phyloP scores from a whole-genome alignment of 2,888 invertebrate genomes.

The Eupithecia exiguata region DNA sequence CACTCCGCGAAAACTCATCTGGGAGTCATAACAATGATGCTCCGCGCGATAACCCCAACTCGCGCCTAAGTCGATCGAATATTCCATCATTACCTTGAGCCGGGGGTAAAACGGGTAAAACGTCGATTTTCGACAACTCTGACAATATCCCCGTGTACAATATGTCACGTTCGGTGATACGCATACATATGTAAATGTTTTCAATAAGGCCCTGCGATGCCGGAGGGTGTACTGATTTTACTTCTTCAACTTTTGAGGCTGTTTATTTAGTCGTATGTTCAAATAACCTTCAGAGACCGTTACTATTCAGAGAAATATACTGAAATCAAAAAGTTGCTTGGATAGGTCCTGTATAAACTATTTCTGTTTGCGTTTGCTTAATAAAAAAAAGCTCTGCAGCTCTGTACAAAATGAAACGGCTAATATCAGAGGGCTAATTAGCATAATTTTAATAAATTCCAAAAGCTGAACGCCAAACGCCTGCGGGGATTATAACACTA shows the following conservation, averaged over 20 bases:
- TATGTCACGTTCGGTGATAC: slow-evolving; percentile 59
- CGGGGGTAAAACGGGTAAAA: slow-evolving; percentile 65
- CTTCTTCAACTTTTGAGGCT: slow-evolving; percentile 37
- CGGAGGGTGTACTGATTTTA: slow-evolving; percentile 57
- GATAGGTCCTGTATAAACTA: slow-evolving; percentile 7
- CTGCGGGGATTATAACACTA: slow-evolving; percentile 47
- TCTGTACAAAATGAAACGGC: slow-evolving; percentile 36
- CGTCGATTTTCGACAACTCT: slow-evolving; percentile 64
- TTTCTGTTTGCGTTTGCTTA: slow-evolving; percentile 17
- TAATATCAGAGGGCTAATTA: slow-evolving; percentile 41
- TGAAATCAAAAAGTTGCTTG: slow-evolving; percentile 1
- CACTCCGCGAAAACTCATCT: slow-evolving; percentile 40
- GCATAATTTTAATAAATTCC: slow-evolving; percentile 48
- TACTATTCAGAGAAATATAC: slow-evolving; percentile 7
- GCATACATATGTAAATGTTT: slow-evolving; percentile 79
- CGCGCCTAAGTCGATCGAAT: slow-evolving; percentile 60
- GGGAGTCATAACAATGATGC: slow-evolving; percentile 55
- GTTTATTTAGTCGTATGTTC: slow-evolving; percentile 17
- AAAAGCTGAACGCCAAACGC: slow-evolving; percentile 50
- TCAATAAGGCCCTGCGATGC: slow-evolving; percentile 64
- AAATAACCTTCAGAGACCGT: slow-evolving; percentile 16
- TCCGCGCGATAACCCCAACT: slow-evolving; percentile 54
- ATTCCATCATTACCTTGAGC: slow-evolving; percentile 70
- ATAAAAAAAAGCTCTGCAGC: slow-evolving; percentile 27
- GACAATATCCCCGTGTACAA: slow-evolving; percentile 65